These are phyloP conservation scores for Crotalus viridis DNA, from an alignment of 2,113 vertebrate species.

Conservation along the genomic window DNA sequence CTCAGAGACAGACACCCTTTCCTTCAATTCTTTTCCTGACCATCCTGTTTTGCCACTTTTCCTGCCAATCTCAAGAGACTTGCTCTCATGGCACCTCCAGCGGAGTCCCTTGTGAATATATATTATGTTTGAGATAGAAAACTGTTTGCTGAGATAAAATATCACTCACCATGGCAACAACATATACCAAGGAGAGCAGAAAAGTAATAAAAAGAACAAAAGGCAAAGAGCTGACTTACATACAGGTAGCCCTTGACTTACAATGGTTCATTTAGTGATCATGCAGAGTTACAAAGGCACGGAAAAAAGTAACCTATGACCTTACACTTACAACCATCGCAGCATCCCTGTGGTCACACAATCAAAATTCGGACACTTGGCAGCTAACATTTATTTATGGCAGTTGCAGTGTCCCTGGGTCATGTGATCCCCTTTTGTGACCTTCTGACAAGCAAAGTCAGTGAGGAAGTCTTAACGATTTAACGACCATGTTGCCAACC, in stretches of 20 bases:
- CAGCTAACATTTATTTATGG: too few species aligned
- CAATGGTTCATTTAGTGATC: too few species aligned
- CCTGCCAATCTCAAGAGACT: constrained; percentile 48
- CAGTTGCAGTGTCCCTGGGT: too few species aligned
- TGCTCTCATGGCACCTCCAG: background rate
- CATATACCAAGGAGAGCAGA: background rate
- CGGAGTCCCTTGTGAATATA: background rate
- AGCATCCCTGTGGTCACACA: too few species aligned
- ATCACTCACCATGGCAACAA: background rate
- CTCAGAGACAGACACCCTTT: constrained; percentile 43
- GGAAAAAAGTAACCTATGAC: too few species aligned
- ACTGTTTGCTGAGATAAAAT: background rate
- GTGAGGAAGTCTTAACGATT: too few species aligned
- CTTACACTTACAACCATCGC: too few species aligned
- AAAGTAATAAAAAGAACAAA: background rate
- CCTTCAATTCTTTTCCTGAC: constrained; percentile 62
- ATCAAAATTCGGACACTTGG: too few species aligned
- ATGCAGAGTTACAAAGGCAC: too few species aligned
- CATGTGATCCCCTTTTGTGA: too few species aligned
- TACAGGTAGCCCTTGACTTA: too few species aligned
- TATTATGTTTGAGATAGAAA: constrained; percentile 1
- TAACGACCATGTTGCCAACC: background rate
- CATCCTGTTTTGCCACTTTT: constrained; percentile 63
- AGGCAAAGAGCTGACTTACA: background rate
- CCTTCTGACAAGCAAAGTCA: too few species aligned